phyloP scores from a whole-genome alignment of 1,140 invertebrate species.

The Agraylea sexmaculata region DNA sequence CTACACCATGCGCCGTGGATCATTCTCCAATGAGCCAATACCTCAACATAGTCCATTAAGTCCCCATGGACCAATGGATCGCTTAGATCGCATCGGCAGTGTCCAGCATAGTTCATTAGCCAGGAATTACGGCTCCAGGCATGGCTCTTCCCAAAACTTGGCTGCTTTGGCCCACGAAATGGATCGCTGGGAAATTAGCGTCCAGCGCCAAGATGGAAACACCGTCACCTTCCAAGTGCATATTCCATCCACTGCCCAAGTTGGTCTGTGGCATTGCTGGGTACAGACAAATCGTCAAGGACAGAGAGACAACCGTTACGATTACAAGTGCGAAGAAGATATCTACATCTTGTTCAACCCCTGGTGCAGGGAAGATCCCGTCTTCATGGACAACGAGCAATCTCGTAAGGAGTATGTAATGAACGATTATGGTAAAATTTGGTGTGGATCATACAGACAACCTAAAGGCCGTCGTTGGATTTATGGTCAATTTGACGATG shows the following conservation, averaged over 20 bases:
- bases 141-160: slow-evolving; percentile 36
- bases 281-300: slow-evolving; percentile 46
- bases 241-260: slow-evolving; percentile 45
- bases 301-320: slow-evolving; percentile 38
- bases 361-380: slow-evolving; percentile 58
- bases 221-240: slow-evolving; percentile 50
- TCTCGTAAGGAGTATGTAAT: slow-evolving; percentile 57
- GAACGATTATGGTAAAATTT: slow-evolving; percentile 67
- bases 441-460: slow-evolving; percentile 54
- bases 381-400: slow-evolving; percentile 53
- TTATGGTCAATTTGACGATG: slow-evolving; percentile 62
- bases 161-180: slow-evolving; percentile 39
- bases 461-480: slow-evolving; percentile 59
- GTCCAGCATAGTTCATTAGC: slow-evolving; percentile 30
- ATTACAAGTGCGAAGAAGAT: slow-evolving; percentile 46
- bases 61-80: slow-evolving; percentile 33
- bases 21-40: slow-evolving; percentile 35
- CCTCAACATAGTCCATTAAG: slow-evolving; percentile 37
- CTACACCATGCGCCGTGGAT: slow-evolving; percentile 35
- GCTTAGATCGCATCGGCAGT: slow-evolving; percentile 30
- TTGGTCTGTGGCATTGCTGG: slow-evolving; percentile 58
- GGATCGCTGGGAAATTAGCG: slow-evolving; percentile 47
- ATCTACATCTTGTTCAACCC: slow-evolving; percentile 73
- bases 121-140: slow-evolving; percentile 28
- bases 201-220: slow-evolving; percentile 45